Base-by-base conservation (phyloP, 1,140 invertebrate species). In the Ceratina calcarata region DNA sequence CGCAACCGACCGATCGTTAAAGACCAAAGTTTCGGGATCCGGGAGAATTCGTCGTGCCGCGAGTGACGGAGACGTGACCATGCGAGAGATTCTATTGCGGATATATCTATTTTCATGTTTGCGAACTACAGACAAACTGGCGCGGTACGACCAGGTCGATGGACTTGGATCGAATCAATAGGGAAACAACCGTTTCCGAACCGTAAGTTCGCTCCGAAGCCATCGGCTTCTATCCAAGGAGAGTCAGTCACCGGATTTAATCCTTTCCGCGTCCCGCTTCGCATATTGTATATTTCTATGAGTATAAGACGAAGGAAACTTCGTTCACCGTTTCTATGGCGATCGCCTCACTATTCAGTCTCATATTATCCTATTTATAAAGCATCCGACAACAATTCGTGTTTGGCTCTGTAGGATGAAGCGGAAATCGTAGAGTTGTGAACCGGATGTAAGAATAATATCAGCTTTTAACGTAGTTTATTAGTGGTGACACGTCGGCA, bases 1-100 rank as follows among this genome's bases (percentile, higher is more conserved):
- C 75, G 68, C 84, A 85, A 83, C 75, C 53, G 55, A 68, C 85
- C 75, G 82, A 73, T 88, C 85, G 85, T 89, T 88, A 89, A 89
- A 88, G 81, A 86, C 74, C 76, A 77, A 84, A 89, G 82, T 88
- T 82, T 78, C 72, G 71, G 62, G 37, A 45, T 77, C 37, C 60
- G 76, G 73, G 32, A 72, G 27, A 64, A 78, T 78, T 57, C 68
- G 68, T 65, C 49, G 68, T 71, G 22, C 27, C 58, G 24, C 24
- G 18, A 27, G 55, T 57, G 62, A 78, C 76, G 18, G 60, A 72
- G 60, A 78, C 76, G 76, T 65, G 76, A 72, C 76, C 76, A 65
- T 72, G 76, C 76, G 76, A 72, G 60, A 78, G 60, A 78, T 78
- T 78, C 69, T 60, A 55, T 55, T 27, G 51, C 72, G 69, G 69